Conservation (phyloP, 2,888 invertebrate species). For the Leucoptera coffeella region DNA sequence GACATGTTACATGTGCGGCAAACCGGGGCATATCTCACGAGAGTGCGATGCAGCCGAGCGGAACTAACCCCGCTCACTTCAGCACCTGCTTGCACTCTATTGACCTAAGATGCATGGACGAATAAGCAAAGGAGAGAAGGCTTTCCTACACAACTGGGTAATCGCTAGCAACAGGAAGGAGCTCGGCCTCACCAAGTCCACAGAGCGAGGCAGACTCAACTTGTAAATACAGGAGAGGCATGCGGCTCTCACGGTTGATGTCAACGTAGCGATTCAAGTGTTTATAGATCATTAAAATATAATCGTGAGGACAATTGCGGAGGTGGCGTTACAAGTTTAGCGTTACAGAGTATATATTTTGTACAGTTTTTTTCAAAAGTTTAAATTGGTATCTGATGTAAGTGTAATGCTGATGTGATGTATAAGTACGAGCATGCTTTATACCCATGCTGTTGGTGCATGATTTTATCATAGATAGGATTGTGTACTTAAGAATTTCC, state of each 20-base stretch:
- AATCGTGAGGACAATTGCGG: constrained; percentile 46
- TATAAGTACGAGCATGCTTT: no score
- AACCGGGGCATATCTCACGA: constrained; percentile 85
- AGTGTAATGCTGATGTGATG: no score
- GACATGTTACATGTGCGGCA: constrained; percentile 90
- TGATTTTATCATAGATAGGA: background rate
- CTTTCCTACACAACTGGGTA: no score
- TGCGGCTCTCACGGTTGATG: constrained; percentile 8
- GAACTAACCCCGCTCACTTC: constrained; percentile 30
- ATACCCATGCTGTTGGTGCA: constrained; percentile 10
- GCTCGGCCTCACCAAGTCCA: no score
- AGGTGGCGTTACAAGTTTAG: constrained; percentile 54
- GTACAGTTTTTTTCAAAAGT: constrained; percentile 54
- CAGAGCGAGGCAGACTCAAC: no score
- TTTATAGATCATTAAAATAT: constrained; percentile 52
- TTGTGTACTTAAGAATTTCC: constrained; percentile 25
- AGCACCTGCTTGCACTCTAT: constrained; percentile 27
- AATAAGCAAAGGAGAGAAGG: constrained; percentile 47
- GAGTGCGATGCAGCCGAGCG: constrained; percentile 81
- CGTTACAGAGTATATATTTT: constrained; percentile 56
- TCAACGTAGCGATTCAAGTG: constrained; percentile 34
- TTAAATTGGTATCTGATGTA: constrained; percentile 50
- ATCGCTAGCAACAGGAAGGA: no score
- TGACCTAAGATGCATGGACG: constrained; percentile 37
- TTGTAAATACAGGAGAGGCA: constrained; percentile 26